These are phyloP conservation scores for Lasioglossum marginatum DNA, from an alignment of 2,888 invertebrate species.

Conservation along the genomic window DNA sequence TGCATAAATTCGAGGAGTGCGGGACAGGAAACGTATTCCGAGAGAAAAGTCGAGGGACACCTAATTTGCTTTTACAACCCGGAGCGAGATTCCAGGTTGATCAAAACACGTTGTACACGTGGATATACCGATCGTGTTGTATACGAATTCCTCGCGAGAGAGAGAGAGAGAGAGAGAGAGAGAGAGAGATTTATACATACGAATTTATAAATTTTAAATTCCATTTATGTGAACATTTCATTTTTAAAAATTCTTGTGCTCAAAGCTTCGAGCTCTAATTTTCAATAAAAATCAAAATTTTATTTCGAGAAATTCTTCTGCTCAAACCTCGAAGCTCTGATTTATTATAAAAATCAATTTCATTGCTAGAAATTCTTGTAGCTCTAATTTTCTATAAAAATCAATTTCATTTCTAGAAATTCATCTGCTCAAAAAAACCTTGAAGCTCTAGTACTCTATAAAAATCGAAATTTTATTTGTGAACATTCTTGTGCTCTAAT, in stretches of 20 bases:
- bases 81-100: constrained; percentile 42
- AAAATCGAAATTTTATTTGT: no score
- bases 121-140: constrained; percentile 10
- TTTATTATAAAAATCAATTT: background rate
- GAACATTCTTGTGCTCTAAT: no score
- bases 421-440: no score
- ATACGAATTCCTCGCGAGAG: background rate
- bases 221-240: no score
- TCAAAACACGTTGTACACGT: constrained; percentile 48
- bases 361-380: no score
- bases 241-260: no score
- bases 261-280: background rate
- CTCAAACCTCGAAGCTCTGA: background rate
- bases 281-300: no score
- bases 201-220: background rate
- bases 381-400: no score
- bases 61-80: constrained; percentile 70
- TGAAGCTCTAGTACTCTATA: no score
- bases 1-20: constrained; percentile 48
- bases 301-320: no score
- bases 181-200: background rate
- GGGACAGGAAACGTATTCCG: constrained; percentile 42
- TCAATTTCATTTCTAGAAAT: no score
- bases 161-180: no score
- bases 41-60: constrained; percentile 58